phyloP scores from a whole-genome alignment of 2,113 vertebrate genomes.

The Rhinolophus ferrumequinum region DNA sequence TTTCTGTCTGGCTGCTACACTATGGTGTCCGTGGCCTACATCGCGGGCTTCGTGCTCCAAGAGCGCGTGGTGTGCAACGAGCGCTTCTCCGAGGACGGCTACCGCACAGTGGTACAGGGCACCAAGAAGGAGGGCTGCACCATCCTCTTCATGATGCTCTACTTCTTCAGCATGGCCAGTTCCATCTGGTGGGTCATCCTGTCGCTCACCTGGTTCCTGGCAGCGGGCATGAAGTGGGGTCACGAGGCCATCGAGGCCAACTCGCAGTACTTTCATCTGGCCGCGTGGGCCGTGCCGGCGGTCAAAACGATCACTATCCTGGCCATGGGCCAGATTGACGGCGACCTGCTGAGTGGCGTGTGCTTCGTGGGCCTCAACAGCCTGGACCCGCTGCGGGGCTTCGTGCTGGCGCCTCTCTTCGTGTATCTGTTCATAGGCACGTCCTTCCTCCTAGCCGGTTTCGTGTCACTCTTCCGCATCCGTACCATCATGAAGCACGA shows the following conservation, averaged over 20 bases:
- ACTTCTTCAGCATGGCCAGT: constrained; percentile 99
- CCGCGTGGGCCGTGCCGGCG: constrained; percentile 96
- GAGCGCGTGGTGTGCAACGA: constrained; percentile 96
- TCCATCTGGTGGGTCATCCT: constrained; percentile 99
- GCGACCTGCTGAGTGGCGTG: constrained; percentile 95
- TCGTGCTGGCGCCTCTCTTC: constrained; percentile 96
- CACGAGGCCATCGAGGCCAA: constrained; percentile 98
- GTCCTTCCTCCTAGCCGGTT: constrained; percentile 96
- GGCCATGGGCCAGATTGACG: constrained; percentile 97
- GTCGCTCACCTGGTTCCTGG: constrained; percentile 98
- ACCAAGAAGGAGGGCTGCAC: constrained; percentile 99
- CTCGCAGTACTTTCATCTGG: constrained; percentile 98
- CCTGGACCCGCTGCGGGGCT: constrained; percentile 95
- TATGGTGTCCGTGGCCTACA: constrained; percentile 99
- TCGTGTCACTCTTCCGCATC: constrained; percentile 97
- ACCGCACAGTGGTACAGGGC: constrained; percentile 96
- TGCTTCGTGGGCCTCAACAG: constrained; percentile 97
- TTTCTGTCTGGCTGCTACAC: constrained; percentile 98
- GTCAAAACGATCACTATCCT: constrained; percentile 98
- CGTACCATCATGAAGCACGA: constrained; percentile 99
- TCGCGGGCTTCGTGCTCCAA: constrained; percentile 95
- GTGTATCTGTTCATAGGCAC: constrained; percentile 98
- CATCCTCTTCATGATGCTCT: constrained; percentile 99
- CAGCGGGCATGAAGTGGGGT: constrained; percentile 99
- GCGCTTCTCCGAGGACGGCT: constrained; percentile 91